Conservation (phyloP, 1,140 invertebrate species). For the Plodia interpunctella region DNA sequence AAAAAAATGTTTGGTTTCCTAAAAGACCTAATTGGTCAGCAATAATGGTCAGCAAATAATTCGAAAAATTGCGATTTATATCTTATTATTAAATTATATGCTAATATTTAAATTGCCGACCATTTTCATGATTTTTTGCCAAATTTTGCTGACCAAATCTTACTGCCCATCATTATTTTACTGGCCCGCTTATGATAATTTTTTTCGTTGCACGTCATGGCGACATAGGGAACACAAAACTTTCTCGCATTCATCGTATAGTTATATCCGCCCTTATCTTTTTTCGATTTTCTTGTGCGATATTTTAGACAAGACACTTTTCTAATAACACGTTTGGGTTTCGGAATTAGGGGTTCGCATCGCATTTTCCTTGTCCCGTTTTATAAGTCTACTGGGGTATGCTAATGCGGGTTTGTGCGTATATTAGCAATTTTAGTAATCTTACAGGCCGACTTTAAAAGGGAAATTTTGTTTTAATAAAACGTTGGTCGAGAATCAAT, state of each 20-base stretch:
- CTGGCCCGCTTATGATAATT: no score
- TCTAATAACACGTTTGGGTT: constrained; percentile 10
- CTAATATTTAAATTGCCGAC: no score
- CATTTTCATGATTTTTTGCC: no score
- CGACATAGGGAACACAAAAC: not conserved
- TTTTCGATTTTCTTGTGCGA: constrained; percentile 14
- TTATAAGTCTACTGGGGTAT: constrained; percentile 5
- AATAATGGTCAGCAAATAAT: no score
- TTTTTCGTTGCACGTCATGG: not conserved
- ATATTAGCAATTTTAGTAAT: constrained; percentile 6
- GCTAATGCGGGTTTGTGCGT: not conserved
- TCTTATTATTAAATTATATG: no score
- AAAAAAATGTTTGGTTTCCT: no score
- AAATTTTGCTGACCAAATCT: no score
- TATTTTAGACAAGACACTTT: constrained; percentile 14
- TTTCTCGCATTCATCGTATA: constrained; percentile 15
- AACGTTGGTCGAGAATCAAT: no score
- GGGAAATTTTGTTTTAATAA: not conserved
- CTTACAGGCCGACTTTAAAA: not conserved
- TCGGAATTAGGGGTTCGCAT: constrained; percentile 6
- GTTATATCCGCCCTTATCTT: constrained; percentile 13
- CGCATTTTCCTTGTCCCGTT: constrained; percentile 5
- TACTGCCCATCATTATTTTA: no score
- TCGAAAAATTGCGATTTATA: no score
- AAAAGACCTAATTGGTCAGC: no score